Conservation (phyloP, 2,888 invertebrate genomes). For the Agrotis ipsilon region DNA sequence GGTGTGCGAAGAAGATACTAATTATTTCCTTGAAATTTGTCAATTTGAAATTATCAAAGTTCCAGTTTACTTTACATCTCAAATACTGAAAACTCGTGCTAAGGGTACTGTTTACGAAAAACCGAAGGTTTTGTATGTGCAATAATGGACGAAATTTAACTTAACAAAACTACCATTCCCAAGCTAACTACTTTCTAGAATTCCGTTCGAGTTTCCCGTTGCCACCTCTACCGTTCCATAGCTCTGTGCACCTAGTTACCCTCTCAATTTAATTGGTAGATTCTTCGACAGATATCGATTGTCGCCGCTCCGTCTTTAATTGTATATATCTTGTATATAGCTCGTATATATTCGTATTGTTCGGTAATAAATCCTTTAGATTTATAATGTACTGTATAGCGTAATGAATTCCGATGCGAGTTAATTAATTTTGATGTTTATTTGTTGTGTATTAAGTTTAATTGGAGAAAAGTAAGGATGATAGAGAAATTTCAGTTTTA, state of each 20-base stretch:
- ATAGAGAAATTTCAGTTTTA: background rate
- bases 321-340: conserved; percentile 47
- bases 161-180: background rate
- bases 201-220: background rate
- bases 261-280: conserved; percentile 86
- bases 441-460: conserved; percentile 5
- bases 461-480: background rate
- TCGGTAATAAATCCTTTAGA: conserved; percentile 61
- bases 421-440: conserved; percentile 60
- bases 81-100: too few relatives aligned
- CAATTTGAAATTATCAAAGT: too few relatives aligned
- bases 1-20: too few relatives aligned
- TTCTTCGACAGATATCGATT: conserved; percentile 81
- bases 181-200: background rate
- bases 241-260: conserved; percentile 76
- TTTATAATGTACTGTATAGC: conserved; percentile 40
- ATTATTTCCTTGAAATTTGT: too few relatives aligned
- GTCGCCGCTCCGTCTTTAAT: conserved; percentile 52
- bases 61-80: too few relatives aligned
- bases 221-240: conserved; percentile 57
- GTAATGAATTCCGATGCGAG: conserved; percentile 53
- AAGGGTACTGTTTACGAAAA: too few relatives aligned
- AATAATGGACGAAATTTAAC: too few relatives aligned
- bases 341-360: conserved; percentile 53
- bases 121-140: too few relatives aligned